These are phyloP conservation scores for Phenganax marumi DNA, from an alignment of 92 coral and sea anemone genomes.

Conservation along the genomic window DNA sequence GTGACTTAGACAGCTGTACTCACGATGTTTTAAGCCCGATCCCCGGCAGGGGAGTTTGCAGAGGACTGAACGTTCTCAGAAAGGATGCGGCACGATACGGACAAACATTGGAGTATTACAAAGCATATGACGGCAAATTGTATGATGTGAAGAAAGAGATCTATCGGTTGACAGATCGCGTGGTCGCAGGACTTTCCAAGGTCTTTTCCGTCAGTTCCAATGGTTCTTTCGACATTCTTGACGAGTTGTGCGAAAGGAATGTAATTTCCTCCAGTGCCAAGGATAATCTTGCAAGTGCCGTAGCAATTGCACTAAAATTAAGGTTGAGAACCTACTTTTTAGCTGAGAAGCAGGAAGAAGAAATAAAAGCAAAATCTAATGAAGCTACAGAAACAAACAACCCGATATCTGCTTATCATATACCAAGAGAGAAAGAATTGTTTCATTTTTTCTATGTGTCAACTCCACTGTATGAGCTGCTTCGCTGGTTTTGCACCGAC, in stretches of 20 bases:
- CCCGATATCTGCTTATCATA: neutral
- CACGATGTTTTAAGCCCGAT: neutral
- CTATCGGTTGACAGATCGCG: slow-evolving; percentile 34
- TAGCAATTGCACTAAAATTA: slow-evolving; percentile 23
- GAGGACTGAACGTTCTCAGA: slow-evolving; percentile 10
- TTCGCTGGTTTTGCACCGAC: neutral
- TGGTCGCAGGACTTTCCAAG: slow-evolving; percentile 3
- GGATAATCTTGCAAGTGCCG: slow-evolving; percentile 30
- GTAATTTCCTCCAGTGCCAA: neutral
- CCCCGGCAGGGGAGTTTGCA: slow-evolving; percentile 5
- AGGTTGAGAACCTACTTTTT: slow-evolving; percentile 17
- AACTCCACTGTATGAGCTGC: slow-evolving; percentile 29
- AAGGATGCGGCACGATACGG: slow-evolving; percentile 22
- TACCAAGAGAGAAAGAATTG: slow-evolving; percentile 26
- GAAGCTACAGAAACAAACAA: neutral
- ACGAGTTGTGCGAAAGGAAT: slow-evolving; percentile 5
- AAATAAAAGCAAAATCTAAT: neutral
- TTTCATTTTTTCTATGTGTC: slow-evolving; percentile 34
- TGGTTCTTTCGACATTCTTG: slow-evolving; percentile 18
- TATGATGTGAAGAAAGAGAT: slow-evolving; percentile 38
- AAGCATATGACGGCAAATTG: slow-evolving; percentile 20
- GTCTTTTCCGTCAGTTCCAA: neutral
- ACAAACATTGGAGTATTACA: slow-evolving; percentile 5
- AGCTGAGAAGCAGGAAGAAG: slow-evolving; percentile 24
- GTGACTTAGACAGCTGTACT: neutral